Base-by-base conservation (phyloP, 1,140 invertebrate species). In the Harlomillsia oculata region DNA sequence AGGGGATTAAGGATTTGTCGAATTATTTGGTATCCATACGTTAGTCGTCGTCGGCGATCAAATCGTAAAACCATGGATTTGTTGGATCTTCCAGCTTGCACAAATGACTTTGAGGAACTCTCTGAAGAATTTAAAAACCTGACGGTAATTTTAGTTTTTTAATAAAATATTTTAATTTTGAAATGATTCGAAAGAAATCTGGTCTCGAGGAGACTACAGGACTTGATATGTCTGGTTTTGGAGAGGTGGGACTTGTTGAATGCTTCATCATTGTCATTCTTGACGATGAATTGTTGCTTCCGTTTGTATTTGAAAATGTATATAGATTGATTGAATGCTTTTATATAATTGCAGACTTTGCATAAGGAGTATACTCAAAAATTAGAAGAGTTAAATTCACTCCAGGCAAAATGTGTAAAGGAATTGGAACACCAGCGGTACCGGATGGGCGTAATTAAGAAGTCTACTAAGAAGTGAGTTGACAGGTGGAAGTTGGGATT, bases 341-440 rank as follows among this genome's bases (percentile, higher is more conserved):
- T 32, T 25, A 30, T 46, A 41, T 54, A 66, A 68, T 69, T 78
- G 32, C 71, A 90, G 86, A 74, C 73, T 62, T 69, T 80, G 60
- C 90, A 91, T 71, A 85, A 86, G 68, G 80, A 84, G 45, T 95
- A 95, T 76, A 72, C 83, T 34, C 76, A 81, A 46, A 85, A 90
- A 72, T 75, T 95, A 57, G 86, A 90, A 67, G 82, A 90, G 73
- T 74, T 95, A 34, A 77, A 81, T 30, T 81, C 82, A 63, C 72
- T 88, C 14, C 91, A 96, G 73, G 80, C 83, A 69, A 85, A 89
- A 82, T 94, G 89, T 74, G 73, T 87, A 40, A 85, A 87, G 70
- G 85, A 87, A 68, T 81, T 95, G 59, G 79, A 79, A 57, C 91
- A 96, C 75, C 91, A 95, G 70, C 80, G 82, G 57, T 95, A 95